phyloP scores from a whole-genome alignment of 1,140 invertebrate species.

The Eulimnadia texana region DNA sequence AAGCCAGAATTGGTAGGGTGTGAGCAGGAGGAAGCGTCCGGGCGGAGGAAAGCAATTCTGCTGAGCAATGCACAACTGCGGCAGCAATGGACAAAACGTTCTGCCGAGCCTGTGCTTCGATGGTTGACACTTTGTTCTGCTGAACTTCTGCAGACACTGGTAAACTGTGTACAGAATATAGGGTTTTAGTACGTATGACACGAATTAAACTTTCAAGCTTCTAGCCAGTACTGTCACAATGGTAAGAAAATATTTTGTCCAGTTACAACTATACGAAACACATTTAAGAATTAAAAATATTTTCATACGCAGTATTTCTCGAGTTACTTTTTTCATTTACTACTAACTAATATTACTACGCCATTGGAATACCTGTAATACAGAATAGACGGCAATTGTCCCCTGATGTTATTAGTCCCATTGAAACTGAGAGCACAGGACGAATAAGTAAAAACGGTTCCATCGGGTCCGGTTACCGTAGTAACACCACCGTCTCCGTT shows the following conservation, averaged over 20 bases:
- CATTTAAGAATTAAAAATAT: background rate
- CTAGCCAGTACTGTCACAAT: no score
- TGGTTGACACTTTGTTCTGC: constrained; percentile 45
- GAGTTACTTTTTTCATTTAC: background rate
- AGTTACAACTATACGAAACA: background rate
- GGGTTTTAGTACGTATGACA: no score
- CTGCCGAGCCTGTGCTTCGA: constrained; percentile 53
- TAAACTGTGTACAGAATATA: no score
- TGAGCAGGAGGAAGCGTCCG: constrained; percentile 24
- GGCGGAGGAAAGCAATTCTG: constrained; percentile 52
- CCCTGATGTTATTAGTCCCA: constrained; percentile 80
- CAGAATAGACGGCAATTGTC: constrained; percentile 86
- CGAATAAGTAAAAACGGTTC: constrained; percentile 78
- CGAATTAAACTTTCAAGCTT: no score
- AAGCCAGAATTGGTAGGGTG: constrained; percentile 17
- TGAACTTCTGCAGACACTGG: constrained; percentile 47
- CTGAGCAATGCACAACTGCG: constrained; percentile 53
- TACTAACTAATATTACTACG: background rate
- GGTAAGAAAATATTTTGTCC: background rate
- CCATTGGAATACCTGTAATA: constrained; percentile 48
- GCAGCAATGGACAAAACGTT: constrained; percentile 72
- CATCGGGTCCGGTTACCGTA: constrained; percentile 78
- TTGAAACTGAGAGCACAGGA: constrained; percentile 87
- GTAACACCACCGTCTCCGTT: constrained; percentile 83
- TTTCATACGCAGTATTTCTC: background rate